phyloP scores from a whole-genome alignment of 2,113 vertebrate genomes.

The Callorhinus ursinus region DNA sequence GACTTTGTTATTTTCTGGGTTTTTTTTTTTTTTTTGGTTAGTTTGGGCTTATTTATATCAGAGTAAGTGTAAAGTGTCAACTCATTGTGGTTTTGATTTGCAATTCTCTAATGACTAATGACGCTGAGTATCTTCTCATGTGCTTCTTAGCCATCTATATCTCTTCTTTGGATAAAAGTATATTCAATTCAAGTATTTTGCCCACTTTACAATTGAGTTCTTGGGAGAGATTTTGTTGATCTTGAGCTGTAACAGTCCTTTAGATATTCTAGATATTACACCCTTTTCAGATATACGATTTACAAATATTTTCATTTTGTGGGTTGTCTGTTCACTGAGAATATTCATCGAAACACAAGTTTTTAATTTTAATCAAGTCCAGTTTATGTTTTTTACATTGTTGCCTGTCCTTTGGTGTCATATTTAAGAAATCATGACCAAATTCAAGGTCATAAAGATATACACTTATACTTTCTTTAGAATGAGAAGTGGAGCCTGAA shows the following conservation, averaged over 20 bases:
- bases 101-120: not conserved
- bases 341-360: not conserved
- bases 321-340: not conserved
- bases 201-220: not conserved
- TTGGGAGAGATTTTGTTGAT: not conserved
- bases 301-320: not conserved
- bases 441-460: not conserved
- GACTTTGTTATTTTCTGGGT: not conserved
- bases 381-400: not conserved
- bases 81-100: not conserved
- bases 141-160: not conserved
- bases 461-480: not conserved
- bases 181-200: not conserved
- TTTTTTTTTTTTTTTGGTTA: not conserved
- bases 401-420: not conserved
- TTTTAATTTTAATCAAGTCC: not conserved
- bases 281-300: not conserved
- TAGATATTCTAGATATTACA: not conserved
- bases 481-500: not conserved
- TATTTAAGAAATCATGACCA: not conserved
- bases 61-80: not conserved
- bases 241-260: not conserved
- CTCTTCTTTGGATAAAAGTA: not conserved
- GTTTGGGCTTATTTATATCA: not conserved
- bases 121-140: not conserved